These are phyloP conservation scores for Caenorhabditis brenneri DNA, from an alignment of 1,140 invertebrate species.

Conservation along the genomic window DNA sequence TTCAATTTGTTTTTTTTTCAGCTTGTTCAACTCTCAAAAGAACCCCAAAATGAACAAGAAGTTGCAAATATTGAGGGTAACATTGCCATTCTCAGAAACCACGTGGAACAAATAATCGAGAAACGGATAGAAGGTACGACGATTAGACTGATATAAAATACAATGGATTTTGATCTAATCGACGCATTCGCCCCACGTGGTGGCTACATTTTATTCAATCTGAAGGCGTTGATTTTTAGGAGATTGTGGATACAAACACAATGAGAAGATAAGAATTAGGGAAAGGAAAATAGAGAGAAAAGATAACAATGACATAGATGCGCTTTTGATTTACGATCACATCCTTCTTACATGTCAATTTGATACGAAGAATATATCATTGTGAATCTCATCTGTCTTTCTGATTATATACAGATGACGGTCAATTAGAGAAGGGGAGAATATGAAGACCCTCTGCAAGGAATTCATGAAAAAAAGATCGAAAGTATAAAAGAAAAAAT, in stretches of 20 bases:
- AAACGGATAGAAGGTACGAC: not conserved
- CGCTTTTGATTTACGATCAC: constrained; percentile 37
- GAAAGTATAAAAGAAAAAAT: too few relatives aligned
- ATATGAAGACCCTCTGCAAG: not conserved
- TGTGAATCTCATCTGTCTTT: not conserved
- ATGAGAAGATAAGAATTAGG: not conserved
- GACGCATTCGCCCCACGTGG: constrained; percentile 30
- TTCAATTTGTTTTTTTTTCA: not conserved
- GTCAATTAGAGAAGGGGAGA: not conserved
- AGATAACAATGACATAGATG: constrained; percentile 24
- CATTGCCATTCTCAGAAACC: not conserved
- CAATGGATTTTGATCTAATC: not conserved
- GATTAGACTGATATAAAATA: too few relatives aligned
- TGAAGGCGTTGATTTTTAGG: not conserved
- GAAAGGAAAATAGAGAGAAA: not conserved
- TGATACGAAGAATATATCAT: not conserved
- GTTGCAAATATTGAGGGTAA: not conserved
- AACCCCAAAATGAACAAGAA: not conserved
- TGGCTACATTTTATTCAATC: not conserved
- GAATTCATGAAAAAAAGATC: not conserved
- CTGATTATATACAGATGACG: not conserved
- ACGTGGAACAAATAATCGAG: not conserved
- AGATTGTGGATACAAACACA: not conserved
- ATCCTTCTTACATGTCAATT: not conserved
- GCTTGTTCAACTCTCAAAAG: not conserved